Conservation (phyloP, 2,113 vertebrate genomes). For the Rhagologus leucostigma region DNA sequence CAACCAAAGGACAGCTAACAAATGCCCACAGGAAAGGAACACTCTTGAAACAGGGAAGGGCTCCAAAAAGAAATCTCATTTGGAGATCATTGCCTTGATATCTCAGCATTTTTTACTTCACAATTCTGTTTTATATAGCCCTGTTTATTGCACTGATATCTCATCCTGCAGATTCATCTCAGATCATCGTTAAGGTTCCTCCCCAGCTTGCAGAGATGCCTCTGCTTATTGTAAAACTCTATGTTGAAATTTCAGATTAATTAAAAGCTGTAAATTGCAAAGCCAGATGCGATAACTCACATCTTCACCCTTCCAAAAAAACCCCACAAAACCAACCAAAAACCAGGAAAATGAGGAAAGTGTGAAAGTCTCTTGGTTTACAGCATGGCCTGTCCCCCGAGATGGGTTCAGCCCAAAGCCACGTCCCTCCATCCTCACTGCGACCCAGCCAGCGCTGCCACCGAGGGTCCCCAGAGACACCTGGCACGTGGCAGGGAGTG, state of each 20-base stretch:
- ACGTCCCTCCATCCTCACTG: rapidly evolving
- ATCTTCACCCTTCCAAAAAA: not conserved
- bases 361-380: not conserved
- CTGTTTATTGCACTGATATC: slow-evolving; percentile 26
- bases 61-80: not conserved
- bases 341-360: not conserved
- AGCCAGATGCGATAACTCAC: slow-evolving; percentile 6
- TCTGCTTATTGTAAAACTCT: slow-evolving; percentile 52
- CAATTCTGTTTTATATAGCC: not conserved
- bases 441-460: not conserved
- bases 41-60: not conserved
- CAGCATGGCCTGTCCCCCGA: rapidly evolving
- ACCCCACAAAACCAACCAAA: not conserved
- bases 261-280: slow-evolving; percentile 69
- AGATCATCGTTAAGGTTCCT: not conserved
- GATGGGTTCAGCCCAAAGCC: not conserved
- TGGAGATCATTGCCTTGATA: not conserved
- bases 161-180: slow-evolving; percentile 35
- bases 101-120: not conserved
- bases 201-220: slow-evolving; percentile 43
- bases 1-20: not conserved
- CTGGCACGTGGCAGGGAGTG: rapidly evolving
- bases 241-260: slow-evolving; percentile 63
- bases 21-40: not conserved
- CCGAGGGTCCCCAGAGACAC: not conserved